A percentile compares a stretch with the other conserved stretches of the same genome.
phyloP scores from a whole-genome alignment of 2,888 invertebrate species.

The Pheosia gnoma region DNA sequence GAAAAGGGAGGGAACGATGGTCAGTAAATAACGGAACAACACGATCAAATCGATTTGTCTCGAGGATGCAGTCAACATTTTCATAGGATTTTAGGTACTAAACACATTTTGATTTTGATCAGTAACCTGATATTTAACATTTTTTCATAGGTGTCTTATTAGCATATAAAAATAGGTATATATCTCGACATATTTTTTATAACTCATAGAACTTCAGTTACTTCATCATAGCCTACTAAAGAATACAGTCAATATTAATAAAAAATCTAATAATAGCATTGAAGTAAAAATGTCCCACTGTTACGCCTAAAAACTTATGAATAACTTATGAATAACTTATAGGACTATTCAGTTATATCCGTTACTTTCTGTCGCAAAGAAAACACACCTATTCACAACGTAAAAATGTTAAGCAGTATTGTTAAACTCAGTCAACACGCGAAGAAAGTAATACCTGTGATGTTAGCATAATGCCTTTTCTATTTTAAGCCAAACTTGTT shows the following conservation, averaged over 20 bases:
- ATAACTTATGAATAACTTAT: conserved; percentile 45
- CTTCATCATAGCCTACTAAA: not conserved
- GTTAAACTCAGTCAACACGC: conserved; percentile 40
- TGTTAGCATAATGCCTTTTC: conserved; percentile 34
- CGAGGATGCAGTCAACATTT: not conserved
- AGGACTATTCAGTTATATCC: conserved; percentile 33
- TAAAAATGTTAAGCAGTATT: conserved; percentile 38
- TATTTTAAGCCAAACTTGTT: conserved; percentile 32
- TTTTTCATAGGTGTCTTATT: too few species aligned
- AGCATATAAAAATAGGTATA: too few species aligned
- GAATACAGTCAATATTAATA: conserved; percentile 1
- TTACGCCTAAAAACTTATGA: conserved; percentile 39
- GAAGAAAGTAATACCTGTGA: conserved; percentile 36
- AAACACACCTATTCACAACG: conserved; percentile 39
- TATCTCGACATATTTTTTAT: not conserved
- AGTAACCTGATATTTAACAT: too few species aligned
- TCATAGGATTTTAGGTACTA: not conserved
- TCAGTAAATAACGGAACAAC: not conserved
- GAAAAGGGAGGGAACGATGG: conserved; percentile 4
- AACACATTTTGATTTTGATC: too few species aligned
- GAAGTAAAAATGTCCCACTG: conserved; percentile 35
- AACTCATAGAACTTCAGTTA: not conserved
- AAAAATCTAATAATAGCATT: conserved; percentile 1
- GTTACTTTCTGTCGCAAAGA: conserved; percentile 31
- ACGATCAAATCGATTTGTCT: not conserved